Base-by-base conservation (phyloP, 2,888 invertebrate species). In the Drosophila aldrichi region DNA sequence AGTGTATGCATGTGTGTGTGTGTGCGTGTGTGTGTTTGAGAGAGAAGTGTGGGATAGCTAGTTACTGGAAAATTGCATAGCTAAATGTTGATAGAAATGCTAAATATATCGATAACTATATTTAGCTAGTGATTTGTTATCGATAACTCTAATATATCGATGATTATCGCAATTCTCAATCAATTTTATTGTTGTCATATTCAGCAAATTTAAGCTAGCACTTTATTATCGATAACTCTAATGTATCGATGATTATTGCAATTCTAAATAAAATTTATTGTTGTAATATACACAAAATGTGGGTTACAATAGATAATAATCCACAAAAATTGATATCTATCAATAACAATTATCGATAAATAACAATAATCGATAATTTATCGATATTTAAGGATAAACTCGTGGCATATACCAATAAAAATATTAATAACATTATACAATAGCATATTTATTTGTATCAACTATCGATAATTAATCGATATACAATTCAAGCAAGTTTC, bases 31-130 rank as follows among this genome's bases (percentile, higher is more conserved):
- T 46, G 48, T 46, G 44, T 49, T 52, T 52, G 18, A 38, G 29
- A n/a, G 32, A 49, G 25, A 57, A 55, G 61, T 73, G 54, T 70
- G 69, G 64, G 64, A 56, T 18, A 48, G 46, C 51, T 58, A 61
- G 48, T 8, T 22, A 29, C 32, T 55, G 72, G 34, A 54, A 64
- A 58, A 44, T 49, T 49, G 56, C 48, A 36, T n/a, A 48, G 2
- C 1, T 2, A 29, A 36, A 7, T 34, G 9, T 1, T 51, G 3
- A 22, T 1, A 25, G 5, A 22, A 14, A 20, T 2, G 10, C 2
- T 12, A 3, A 18, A 9, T 40, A 32, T 22, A 25, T 29, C 46
- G 25, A 46, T 29, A 29, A 5, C 10, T 5, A 29, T 9, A 9
- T n/a, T 1, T 1, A 8, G 12, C n/a, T 18, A 32, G 14, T 18